Conservation (phyloP, 2,113 vertebrate genomes). For the Rhinogobius similis region DNA sequence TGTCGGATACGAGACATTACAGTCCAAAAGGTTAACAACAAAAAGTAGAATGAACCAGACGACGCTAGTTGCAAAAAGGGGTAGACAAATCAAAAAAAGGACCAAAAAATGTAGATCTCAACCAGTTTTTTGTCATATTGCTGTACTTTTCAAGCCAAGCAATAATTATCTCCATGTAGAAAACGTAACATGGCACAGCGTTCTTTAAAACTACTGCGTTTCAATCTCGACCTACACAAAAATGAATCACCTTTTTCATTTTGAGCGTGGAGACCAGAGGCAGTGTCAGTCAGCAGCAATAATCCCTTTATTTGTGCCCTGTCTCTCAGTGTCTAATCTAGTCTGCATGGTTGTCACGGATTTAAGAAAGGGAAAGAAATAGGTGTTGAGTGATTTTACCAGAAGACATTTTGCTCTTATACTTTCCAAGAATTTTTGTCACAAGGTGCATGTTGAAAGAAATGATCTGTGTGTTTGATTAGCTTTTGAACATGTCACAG, state of each 20-base stretch:
- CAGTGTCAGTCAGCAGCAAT: constrained; percentile 24
- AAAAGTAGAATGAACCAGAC: not conserved
- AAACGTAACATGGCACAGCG: not conserved
- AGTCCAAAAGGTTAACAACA: not conserved
- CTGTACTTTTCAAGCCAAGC: too few relatives aligned
- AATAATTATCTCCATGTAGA: too few relatives aligned
- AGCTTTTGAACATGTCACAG: not conserved
- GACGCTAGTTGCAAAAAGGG: not conserved
- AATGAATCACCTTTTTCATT: not conserved
- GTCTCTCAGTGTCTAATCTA: constrained; percentile 21
- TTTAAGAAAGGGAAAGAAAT: constrained; percentile 28
- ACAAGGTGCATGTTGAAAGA: not conserved
- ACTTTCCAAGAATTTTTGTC: not conserved
- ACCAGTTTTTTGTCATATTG: not conserved
- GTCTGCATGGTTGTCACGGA: constrained; percentile 42
- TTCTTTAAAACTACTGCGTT: not conserved
- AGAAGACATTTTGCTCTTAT: not conserved
- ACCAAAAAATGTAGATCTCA: not conserved
- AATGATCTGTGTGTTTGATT: not conserved
- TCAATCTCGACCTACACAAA: not conserved
- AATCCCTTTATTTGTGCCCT: constrained; percentile 19
- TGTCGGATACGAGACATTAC: not conserved
- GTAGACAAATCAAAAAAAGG: not conserved
- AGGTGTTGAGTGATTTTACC: constrained; percentile 4
- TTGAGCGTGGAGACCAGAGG: not conserved